Conservation (phyloP, 2,113 vertebrate species). For the Semicossyphus pulcher region DNA sequence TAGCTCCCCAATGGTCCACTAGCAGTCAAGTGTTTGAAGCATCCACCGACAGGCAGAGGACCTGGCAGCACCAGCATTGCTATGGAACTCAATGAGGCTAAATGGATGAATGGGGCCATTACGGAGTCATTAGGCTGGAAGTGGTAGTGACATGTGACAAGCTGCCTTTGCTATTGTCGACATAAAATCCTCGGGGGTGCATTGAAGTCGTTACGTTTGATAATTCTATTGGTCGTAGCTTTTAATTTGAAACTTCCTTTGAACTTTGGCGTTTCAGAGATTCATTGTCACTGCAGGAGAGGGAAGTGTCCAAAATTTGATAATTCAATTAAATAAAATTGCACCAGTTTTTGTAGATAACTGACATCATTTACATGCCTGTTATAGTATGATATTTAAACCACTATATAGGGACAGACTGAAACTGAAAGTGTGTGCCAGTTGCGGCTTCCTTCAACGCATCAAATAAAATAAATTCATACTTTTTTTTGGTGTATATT, state of each 20-base stretch:
- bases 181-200: conserved; percentile 59
- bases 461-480: no score
- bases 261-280: conserved; percentile 6
- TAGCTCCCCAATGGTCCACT: conserved; percentile 59
- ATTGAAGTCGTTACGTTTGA: conserved; percentile 42
- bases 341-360: neutral
- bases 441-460: conserved; percentile 10
- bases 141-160: conserved; percentile 69
- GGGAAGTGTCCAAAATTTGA: neutral
- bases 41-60: conserved; percentile 55
- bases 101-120: conserved; percentile 78
- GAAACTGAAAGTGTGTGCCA: no score
- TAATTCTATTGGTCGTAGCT: conserved; percentile 40
- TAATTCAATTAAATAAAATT: neutral
- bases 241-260: conserved; percentile 51
- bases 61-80: conserved; percentile 53
- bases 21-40: conserved; percentile 61
- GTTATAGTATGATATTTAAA: no score
- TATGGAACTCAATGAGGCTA: conserved; percentile 75
- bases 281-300: neutral
- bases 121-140: conserved; percentile 72
- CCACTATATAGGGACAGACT: neutral
- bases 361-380: neutral
- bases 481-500: no score
- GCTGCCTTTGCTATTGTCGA: conserved; percentile 52